phyloP scores from a whole-genome alignment of 92 coral and sea anemone genomes.

The Nematostella vectensis region DNA sequence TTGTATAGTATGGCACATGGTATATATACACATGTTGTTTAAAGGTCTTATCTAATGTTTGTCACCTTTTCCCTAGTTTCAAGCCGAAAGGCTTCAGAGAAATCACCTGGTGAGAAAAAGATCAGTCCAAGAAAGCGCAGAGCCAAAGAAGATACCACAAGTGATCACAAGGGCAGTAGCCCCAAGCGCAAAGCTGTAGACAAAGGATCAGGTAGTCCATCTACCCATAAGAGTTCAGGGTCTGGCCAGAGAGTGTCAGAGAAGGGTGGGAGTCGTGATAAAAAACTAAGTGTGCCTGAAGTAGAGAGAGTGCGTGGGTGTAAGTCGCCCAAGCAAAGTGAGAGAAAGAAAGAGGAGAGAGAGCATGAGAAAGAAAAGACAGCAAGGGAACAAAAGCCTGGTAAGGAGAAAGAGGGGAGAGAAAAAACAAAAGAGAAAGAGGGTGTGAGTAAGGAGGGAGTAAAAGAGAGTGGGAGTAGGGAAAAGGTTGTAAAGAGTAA shows the following conservation, averaged over 20 bases:
- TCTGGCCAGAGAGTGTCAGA: constrained; percentile 17
- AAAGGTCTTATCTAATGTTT: background rate
- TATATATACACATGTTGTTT: too few species aligned
- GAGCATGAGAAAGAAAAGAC: constrained; percentile 25
- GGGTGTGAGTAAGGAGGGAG: constrained; percentile 24
- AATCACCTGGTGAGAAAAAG: constrained; percentile 9
- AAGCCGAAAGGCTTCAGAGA: constrained; percentile 13
- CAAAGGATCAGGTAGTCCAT: constrained; percentile 36
- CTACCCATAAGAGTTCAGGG: constrained; percentile 9
- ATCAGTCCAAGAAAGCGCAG: constrained; percentile 19
- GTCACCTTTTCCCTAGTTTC: background rate
- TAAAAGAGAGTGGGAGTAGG: constrained; percentile 8
- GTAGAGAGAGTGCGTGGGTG: constrained; percentile 32
- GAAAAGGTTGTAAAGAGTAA: constrained; percentile 11
- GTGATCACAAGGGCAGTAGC: constrained; percentile 22
- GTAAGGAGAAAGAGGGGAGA: constrained; percentile 21
- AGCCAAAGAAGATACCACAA: constrained; percentile 15
- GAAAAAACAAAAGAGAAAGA: constrained; percentile 36
- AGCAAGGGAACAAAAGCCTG: constrained; percentile 5
- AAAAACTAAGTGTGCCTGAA: constrained; percentile 31
- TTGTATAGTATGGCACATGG: too few species aligned
- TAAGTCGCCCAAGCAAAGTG: constrained; percentile 48
- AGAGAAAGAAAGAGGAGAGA: constrained; percentile 42
- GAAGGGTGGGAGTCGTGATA: constrained; percentile 34
- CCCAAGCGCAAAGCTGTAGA: constrained; percentile 29